Percentiles rank a stretch among this genome's conserved stretches.
Conservation (phyloP, 2,888 invertebrate genomes). For the Coenonympha glycerion region DNA sequence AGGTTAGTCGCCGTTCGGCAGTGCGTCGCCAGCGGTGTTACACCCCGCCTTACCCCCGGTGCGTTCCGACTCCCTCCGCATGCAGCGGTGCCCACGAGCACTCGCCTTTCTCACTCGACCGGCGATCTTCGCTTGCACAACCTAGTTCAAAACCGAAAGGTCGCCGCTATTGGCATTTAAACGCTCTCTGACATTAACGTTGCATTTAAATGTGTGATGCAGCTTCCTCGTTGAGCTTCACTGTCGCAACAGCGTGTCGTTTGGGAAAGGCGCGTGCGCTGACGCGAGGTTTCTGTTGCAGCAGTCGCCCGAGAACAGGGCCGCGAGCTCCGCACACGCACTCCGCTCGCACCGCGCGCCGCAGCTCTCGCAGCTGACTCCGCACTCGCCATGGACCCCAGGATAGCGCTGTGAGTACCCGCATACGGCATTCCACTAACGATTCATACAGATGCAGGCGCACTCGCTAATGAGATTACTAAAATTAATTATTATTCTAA, state of each 20-base stretch:
- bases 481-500: conserved; percentile 9
- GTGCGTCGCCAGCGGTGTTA: conserved; percentile 63
- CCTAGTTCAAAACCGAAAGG: conserved; percentile 66
- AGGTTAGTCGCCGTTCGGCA: conserved; percentile 73
- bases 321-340: conserved; percentile 41
- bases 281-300: conserved; percentile 71
- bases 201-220: conserved; percentile 72
- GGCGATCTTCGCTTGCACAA: conserved; percentile 72
- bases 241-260: conserved; percentile 69
- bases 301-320: conserved; percentile 58
- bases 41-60: conserved; percentile 50
- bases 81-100: conserved; percentile 45
- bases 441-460: too few relatives aligned
- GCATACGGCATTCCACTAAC: too few relatives aligned
- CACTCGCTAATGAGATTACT: background rate
- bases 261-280: conserved; percentile 72
- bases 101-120: conserved; percentile 69
- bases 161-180: conserved; percentile 74
- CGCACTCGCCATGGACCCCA: conserved; percentile 51
- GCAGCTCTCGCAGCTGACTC: conserved; percentile 29
- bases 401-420: conserved; percentile 65
- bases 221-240: conserved; percentile 72
- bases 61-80: conserved; percentile 47
- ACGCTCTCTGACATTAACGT: conserved; percentile 74
- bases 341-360: conserved; percentile 34